These are phyloP conservation scores for Apostichopus californicus DNA, from an alignment of 35 echinoderm and acorn worm genomes.

Conservation along the genomic window DNA sequence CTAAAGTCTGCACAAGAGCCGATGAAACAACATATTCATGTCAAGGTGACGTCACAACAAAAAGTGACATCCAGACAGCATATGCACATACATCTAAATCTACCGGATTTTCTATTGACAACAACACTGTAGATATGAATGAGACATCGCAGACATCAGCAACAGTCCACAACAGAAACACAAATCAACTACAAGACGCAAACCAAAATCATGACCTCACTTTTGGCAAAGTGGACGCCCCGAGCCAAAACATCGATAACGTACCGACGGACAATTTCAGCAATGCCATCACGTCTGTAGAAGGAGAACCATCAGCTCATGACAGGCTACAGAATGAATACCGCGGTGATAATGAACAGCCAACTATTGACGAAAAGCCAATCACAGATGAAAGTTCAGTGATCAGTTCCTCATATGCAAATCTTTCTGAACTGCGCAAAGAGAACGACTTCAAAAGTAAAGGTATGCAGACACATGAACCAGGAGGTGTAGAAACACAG, in stretches of 20 bases:
- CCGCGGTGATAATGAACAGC: background rate
- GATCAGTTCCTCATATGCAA: background rate
- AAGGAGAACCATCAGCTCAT: background rate
- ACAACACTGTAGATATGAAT: background rate
- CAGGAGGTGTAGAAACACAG: background rate
- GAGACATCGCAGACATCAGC: background rate
- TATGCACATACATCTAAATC: background rate
- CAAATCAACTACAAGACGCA: background rate
- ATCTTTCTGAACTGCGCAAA: background rate
- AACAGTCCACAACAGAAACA: background rate
- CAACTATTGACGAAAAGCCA: background rate
- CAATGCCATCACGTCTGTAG: background rate
- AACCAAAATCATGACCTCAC: background rate
- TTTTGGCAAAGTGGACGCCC: background rate
- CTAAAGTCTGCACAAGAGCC: too few relatives aligned
- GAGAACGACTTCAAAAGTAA: background rate
- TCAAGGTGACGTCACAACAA: background rate
- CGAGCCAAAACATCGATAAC: background rate
- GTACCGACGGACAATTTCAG: background rate
- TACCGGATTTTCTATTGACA: background rate
- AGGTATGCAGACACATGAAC: background rate
- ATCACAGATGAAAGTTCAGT: background rate
- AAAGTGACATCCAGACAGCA: background rate
- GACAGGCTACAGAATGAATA: background rate
- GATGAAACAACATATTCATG: background rate